Conservation (phyloP, 2,888 invertebrate species). For the Callyntrura sp. region DNA sequence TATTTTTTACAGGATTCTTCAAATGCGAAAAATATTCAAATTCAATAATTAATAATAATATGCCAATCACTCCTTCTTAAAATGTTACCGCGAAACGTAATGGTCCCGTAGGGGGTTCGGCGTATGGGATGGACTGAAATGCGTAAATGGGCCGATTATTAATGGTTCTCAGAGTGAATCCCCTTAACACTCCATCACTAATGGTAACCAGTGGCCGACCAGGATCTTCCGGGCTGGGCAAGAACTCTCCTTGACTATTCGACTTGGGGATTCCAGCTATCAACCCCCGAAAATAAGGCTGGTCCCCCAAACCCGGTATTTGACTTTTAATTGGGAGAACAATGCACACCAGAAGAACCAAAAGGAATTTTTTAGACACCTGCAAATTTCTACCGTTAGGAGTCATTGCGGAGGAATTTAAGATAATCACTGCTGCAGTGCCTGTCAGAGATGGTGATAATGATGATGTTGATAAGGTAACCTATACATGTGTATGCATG, state of each 20-base stretch:
- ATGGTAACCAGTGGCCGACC: not conserved
- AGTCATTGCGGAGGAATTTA: no score
- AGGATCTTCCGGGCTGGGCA: not conserved
- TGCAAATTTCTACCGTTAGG: no score
- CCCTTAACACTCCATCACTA: slow-evolving; percentile 1
- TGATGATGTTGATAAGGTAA: no score
- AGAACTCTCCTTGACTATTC: not conserved
- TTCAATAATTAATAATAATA: no score
- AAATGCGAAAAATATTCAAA: no score
- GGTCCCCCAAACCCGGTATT: not conserved
- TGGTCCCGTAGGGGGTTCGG: slow-evolving; percentile 29
- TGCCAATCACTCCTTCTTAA: no score
- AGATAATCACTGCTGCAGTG: no score
- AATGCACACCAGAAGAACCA: not conserved
- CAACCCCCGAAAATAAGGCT: not conserved
- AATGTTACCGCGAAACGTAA: not conserved
- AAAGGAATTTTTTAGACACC: no score
- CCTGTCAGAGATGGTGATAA: no score
- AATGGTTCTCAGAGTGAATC: slow-evolving; percentile 23
- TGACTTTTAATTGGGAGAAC: not conserved
- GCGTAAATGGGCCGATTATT: not conserved
- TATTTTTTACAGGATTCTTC: slow-evolving; percentile 1
- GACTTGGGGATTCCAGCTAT: not conserved
- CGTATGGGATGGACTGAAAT: slow-evolving; percentile 43
- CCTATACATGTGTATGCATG: no score